Percentiles rank a stretch among this genome's conserved stretches.
phyloP scores from a whole-genome alignment of 1,140 invertebrate genomes.

The Camponotus floridanus region DNA sequence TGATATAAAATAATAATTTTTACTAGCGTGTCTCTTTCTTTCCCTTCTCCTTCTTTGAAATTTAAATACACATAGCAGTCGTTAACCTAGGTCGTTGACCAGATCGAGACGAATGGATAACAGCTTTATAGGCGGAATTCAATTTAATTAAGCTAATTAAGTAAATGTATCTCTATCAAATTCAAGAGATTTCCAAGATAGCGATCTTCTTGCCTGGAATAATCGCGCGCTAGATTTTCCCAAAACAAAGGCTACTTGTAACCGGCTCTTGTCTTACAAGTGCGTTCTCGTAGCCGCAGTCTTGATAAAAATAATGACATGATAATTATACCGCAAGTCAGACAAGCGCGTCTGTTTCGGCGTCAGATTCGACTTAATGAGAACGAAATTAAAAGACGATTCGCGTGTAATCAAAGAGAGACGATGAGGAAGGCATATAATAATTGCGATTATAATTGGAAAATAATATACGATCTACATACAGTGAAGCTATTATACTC shows the following conservation, averaged over 20 bases:
- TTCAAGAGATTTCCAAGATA: constrained; percentile 6
- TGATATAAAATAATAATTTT: not conserved
- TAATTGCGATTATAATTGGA: constrained; percentile 43
- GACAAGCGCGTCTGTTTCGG: constrained; percentile 12
- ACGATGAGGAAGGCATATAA: not conserved
- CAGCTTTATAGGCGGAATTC: constrained; percentile 13
- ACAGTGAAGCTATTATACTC: constrained; percentile 40
- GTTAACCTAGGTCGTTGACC: constrained; percentile 31
- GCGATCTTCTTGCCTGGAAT: constrained; percentile 19
- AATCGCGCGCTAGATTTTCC: not conserved
- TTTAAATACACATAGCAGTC: not conserved
- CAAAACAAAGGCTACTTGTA: not conserved
- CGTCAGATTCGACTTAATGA: constrained; percentile 32
- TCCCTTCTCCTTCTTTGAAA: not conserved
- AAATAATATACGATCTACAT: constrained; percentile 45
- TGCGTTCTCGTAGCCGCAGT: not conserved
- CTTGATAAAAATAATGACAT: constrained; percentile 39
- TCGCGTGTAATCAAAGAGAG: constrained; percentile 29
- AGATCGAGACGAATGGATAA: not conserved
- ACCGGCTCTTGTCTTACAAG: not conserved
- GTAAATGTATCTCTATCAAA: constrained; percentile 35
- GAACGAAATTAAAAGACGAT: constrained; percentile 29
- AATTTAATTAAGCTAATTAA: constrained; percentile 40
- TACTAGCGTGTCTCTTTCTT: not conserved
- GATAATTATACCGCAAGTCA: constrained; percentile 30